Conservation (phyloP, 1,140 invertebrate genomes). For the Acromyrmex heyeri region DNA sequence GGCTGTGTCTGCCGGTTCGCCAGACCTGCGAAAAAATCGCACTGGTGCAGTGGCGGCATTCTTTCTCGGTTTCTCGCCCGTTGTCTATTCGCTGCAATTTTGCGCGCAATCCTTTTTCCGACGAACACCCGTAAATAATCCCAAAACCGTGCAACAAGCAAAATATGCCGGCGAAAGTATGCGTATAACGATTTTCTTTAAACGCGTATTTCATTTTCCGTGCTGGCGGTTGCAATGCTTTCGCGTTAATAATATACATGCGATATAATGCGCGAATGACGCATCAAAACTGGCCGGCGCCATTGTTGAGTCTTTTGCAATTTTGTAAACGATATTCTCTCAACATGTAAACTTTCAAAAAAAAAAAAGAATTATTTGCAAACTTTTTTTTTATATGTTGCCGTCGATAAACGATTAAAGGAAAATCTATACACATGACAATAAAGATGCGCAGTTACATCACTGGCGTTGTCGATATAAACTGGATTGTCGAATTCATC, state of each 20-base stretch:
- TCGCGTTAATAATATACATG: background rate
- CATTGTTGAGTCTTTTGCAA: constrained; percentile 31
- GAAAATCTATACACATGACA: background rate
- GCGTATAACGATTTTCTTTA: background rate
- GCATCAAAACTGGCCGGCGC: constrained; percentile 54
- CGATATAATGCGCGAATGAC: constrained; percentile 36
- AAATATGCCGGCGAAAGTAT: background rate
- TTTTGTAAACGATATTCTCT: background rate
- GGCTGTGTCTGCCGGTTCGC: constrained; percentile 35
- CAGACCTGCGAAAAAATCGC: constrained; percentile 52
- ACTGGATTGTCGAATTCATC: background rate
- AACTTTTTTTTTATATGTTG: background rate
- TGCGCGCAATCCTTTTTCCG: background rate
- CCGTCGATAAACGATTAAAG: background rate
- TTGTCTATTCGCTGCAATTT: background rate
- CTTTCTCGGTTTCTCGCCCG: background rate
- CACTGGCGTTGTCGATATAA: background rate
- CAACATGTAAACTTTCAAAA: background rate
- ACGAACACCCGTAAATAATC: background rate
- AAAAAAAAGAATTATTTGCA: background rate
- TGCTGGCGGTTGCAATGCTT: background rate
- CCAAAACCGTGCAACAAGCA: background rate
- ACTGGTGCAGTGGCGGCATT: constrained; percentile 17
- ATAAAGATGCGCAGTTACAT: background rate
- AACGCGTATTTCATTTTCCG: background rate